Evolutionary conservation across 1,140 invertebrate species (phyloP).

Genomic region (Drosophila funebris): DNA sequence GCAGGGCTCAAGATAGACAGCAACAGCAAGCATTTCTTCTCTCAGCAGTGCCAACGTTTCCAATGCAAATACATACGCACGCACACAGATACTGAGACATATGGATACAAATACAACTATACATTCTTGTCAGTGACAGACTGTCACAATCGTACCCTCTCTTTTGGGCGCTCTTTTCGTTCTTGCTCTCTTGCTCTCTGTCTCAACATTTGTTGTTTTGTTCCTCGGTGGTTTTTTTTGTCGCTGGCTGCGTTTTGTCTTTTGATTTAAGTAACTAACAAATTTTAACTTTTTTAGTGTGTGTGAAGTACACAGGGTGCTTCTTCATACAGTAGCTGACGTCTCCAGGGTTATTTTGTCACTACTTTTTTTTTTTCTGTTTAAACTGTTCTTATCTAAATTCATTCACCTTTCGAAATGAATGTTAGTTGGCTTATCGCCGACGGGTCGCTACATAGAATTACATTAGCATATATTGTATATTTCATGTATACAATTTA

Average conservation of each 20-base stretch:
- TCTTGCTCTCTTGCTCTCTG: slow-evolving; percentile 46
- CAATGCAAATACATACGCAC: slow-evolving; percentile 44
- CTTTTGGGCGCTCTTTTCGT: slow-evolving; percentile 22
- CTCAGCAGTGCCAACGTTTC: slow-evolving; percentile 41
- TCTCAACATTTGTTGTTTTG: slow-evolving; percentile 30
- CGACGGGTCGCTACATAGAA: slow-evolving; percentile 23
- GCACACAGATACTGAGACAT: slow-evolving; percentile 13
- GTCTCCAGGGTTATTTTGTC: slow-evolving; percentile 19
- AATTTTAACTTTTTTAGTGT: slow-evolving; percentile 48
- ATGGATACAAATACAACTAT: slow-evolving; percentile 17
- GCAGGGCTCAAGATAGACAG: slow-evolving; percentile 14
- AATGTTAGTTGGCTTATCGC: slow-evolving; percentile 43
- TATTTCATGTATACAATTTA: slow-evolving; percentile 42
- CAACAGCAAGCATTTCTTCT: slow-evolving; percentile 30
- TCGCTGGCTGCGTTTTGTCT: slow-evolving; percentile 30
- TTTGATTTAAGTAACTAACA: slow-evolving; percentile 52
- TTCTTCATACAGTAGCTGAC: slow-evolving; percentile 2
- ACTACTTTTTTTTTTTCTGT: slow-evolving; percentile 7
- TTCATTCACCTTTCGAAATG: slow-evolving; percentile 70
- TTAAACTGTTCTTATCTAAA: slow-evolving; percentile 64
- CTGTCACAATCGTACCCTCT: slow-evolving; percentile 26
- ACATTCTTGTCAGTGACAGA: slow-evolving; percentile 22
- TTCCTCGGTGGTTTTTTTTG: slow-evolving; percentile 35
- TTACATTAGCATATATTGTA: slow-evolving; percentile 56
- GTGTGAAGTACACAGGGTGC: slow-evolving; percentile 37